Base-by-base conservation (phyloP, 1,140 invertebrate genomes). In the Drosophila pallidifrons region DNA sequence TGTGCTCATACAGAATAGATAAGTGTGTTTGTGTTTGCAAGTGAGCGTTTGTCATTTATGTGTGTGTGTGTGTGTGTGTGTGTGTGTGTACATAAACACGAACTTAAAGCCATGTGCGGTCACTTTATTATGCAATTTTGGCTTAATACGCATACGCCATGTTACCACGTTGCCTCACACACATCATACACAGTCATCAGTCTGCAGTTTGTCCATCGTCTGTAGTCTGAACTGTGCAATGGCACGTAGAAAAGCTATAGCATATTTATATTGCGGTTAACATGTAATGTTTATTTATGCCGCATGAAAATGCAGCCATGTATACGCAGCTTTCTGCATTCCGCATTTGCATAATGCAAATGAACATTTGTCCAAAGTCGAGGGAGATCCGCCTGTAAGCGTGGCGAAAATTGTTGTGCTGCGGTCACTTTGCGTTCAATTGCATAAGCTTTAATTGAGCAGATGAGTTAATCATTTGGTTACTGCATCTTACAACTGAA, bases 281-380 rank as follows among this genome's bases (percentile, higher is more conserved):
- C 77, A 77, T 74, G 66, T 77, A 71, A 83, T 88, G 80, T 88
- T 79, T 87, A 87, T 87, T 83, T 87, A 80, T 82, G 75, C 75
- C 60, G 69, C 65, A 81, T 82, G 64, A 77, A 83, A 74, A 51
- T 68, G 57, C 63, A 58, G 46, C 76, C 75, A 66, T 74, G 71
- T 69, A 57, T 54, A 32, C 60, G 71, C 74, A 81, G 16, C 51
- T 32, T 32, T 52, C 41, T 47, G 68, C 51, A 57, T 47, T 55
- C 11, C 25, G 43, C 66, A 88, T 86, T 87, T 87, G 72, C 82
- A 86, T 86, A 82, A 87, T 86, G 79, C 47, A 87, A 86, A 86
- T 86, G 46, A 60, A 58, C 28, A 65, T 59, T 52, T 47, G 46
- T 20, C 6, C 5, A 47, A 46, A 30, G 58, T 72, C 59, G 25